These are phyloP conservation scores for Palythoa caribaeorum DNA, from an alignment of 92 coral and sea anemone species.

Conservation along the genomic window DNA sequence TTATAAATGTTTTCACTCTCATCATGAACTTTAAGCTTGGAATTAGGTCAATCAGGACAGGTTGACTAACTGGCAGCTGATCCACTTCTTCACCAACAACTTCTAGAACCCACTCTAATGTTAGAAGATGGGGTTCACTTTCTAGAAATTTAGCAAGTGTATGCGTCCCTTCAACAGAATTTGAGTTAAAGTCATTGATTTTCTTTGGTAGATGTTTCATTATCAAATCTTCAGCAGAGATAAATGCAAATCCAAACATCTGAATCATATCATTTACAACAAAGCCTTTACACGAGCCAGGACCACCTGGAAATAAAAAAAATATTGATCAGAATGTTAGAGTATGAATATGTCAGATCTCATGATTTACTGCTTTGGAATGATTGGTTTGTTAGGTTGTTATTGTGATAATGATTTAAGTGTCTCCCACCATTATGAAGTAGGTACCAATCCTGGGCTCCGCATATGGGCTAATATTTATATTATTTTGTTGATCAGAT, in stretches of 20 bases:
- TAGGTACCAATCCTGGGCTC: too few species aligned
- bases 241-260: constrained; percentile 87
- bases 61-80: constrained; percentile 61
- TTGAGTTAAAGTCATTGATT: constrained; percentile 50
- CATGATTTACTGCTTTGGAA: too few species aligned
- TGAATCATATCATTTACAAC: constrained; percentile 77
- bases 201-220: constrained; percentile 73
- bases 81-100: constrained; percentile 72
- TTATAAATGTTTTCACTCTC: constrained; percentile 78
- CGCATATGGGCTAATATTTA: too few species aligned
- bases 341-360: too few species aligned
- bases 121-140: constrained; percentile 66
- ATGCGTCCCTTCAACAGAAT: constrained; percentile 73
- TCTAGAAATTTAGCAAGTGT: constrained; percentile 64
- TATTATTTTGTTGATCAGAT: too few species aligned
- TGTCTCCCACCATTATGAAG: too few species aligned
- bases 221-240: constrained; percentile 86
- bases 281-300: constrained; percentile 89
- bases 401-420: too few species aligned
- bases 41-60: constrained; percentile 83
- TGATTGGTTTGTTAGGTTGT: too few species aligned
- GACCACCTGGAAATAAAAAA: constrained; percentile 74
- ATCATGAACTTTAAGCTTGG: constrained; percentile 86
- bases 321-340: not conserved
- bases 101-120: constrained; percentile 80